A percentile compares a stretch with the other conserved stretches of the same genome.
phyloP scores from a whole-genome alignment of 2,113 vertebrate species.

The Monopterus albus region DNA sequence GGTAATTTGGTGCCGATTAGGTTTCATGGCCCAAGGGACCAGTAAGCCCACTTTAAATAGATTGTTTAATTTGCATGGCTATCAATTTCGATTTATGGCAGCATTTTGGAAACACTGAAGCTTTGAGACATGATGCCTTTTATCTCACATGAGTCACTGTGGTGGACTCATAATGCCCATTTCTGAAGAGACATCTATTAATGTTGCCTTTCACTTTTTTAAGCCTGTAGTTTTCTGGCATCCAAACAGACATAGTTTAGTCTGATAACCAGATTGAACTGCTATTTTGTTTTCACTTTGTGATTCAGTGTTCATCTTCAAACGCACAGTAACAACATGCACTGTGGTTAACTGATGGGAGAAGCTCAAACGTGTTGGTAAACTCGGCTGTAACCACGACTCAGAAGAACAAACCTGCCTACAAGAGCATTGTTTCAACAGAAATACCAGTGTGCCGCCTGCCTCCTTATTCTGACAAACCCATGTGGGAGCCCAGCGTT shows the following conservation, averaged over 20 bases:
- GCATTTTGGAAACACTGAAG: constrained; percentile 5
- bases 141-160: neutral
- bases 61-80: constrained; percentile 3
- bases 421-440: too few relatives aligned
- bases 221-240: neutral
- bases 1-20: constrained; percentile 11
- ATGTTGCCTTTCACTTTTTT: neutral
- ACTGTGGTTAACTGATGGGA: too few relatives aligned
- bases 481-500: too few relatives aligned
- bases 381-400: too few relatives aligned
- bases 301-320: neutral
- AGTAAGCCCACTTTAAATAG: constrained; percentile 10
- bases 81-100: neutral
- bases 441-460: too few relatives aligned
- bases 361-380: too few relatives aligned
- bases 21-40: constrained; percentile 8
- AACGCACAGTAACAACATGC: too few relatives aligned
- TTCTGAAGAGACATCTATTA: neutral
- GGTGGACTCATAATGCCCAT: neutral
- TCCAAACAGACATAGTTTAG: too few relatives aligned
- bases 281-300: neutral
- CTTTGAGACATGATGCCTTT: constrained; percentile 20
- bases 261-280: neutral
- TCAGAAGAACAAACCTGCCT: too few relatives aligned
- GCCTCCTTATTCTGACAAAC: too few relatives aligned